Base-by-base conservation (phyloP, 2,888 invertebrate species). In the Melinopterus prodromus region DNA sequence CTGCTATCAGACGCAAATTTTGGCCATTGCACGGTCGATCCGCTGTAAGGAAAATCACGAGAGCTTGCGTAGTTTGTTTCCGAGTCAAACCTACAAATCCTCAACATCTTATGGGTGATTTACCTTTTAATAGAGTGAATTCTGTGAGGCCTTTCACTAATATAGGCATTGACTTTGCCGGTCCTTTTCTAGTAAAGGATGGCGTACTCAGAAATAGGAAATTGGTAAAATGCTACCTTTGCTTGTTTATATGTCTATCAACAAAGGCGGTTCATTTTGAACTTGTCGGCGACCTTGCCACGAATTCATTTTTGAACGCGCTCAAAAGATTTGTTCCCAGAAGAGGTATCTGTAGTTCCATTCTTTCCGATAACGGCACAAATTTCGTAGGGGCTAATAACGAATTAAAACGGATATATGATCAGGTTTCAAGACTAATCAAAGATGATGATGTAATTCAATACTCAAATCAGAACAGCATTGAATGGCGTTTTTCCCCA, bases 181-280 rank as follows among this genome's bases (percentile, higher is more conserved):
- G n/a, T n/a, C n/a, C n/a, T n/a, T n/a, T n/a, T n/a, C n/a, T n/a
- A n/a, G n/a, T n/a, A n/a, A n/a, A n/a, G n/a, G n/a, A n/a, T n/a
- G n/a, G n/a, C n/a, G n/a, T n/a, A n/a, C n/a, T n/a, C n/a, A n/a
- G n/a, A n/a, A n/a, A n/a, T n/a, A n/a, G n/a, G n/a, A n/a, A n/a
- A n/a, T n/a, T n/a, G n/a, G n/a, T n/a, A n/a, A n/a, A n/a, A n/a
- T n/a, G n/a, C n/a, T n/a, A n/a, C n/a, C n/a, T n/a, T n/a, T n/a
- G n/a, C n/a, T n/a, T 86, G 9, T 86, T 86, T 69, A 80, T 86
- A 4, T 86, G 86, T 76, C 77, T 86, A 5, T 77, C 83, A 2
- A 83, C 84, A 0, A 86, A 85, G 79, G 86, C 86, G 1, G 38
- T 81, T 0, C 83, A 82, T 71, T 36, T 83, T 14, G 81, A 84